Evolutionary conservation across 2,797 vertebrate genomes (phyloP).

Genomic region (Anguilla obscura): DNA sequence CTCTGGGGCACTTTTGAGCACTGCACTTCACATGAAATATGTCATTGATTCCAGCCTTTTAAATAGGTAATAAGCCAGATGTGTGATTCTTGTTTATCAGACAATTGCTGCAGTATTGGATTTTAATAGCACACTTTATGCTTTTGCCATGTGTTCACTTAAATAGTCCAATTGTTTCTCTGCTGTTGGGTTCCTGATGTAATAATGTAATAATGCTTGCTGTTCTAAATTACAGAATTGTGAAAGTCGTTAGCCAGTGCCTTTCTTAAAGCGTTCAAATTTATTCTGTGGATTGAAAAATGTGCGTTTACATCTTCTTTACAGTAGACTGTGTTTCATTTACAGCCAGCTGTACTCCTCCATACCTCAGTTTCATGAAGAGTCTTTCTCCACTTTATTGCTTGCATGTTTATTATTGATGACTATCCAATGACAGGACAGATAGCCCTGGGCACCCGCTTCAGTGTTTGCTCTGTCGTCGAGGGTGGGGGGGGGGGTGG

Average conservation of each 20-base stretch:
- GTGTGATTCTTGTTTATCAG: background rate
- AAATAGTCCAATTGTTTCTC: background rate
- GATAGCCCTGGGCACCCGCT: background rate
- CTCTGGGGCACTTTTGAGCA: background rate
- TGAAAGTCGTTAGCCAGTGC: background rate
- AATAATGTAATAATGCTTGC: background rate
- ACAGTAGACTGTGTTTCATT: background rate
- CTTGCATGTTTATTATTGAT: conserved; percentile 10
- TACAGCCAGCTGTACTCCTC: background rate
- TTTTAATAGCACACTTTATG: background rate
- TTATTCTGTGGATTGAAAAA: background rate
- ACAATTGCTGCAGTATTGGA: background rate
- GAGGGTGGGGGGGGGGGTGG: too few relatives aligned
- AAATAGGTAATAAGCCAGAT: background rate
- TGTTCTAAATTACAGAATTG: background rate
- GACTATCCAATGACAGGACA: background rate
- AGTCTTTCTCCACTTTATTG: background rate
- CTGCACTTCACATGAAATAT: background rate
- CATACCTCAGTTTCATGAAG: background rate
- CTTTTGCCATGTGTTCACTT: background rate
- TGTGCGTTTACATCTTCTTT: background rate
- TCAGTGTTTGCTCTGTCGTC: background rate
- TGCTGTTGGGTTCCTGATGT: background rate
- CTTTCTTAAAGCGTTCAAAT: background rate
- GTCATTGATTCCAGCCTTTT: background rate